Evolutionary conservation across 2,888 invertebrate species (phyloP), one percentile per base, ranked within the genome.

Genomic region (Tribolium freemani): DNA sequence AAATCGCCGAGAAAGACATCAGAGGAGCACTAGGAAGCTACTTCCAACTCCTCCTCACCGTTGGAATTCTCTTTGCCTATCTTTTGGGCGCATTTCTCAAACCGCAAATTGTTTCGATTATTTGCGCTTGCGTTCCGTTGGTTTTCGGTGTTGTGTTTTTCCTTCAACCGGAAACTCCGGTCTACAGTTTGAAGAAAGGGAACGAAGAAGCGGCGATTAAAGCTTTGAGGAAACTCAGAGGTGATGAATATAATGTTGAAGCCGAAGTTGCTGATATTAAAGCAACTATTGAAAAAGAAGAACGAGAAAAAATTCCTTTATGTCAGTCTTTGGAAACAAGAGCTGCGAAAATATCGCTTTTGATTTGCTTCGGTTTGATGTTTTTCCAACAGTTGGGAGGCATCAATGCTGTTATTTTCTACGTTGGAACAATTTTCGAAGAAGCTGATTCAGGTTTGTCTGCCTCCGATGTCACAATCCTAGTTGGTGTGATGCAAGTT

Each of bases 141-240:
- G 78, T 94, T 3, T 93, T 95, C 78, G 91, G 91, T 0, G 78
- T 88, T 0, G 87, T 93, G 1, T 94, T 96, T 86, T 89, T 93
- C 80, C 93, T 94, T 79, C 94, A 96, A 91, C 97, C 97, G 0
- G 97, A 97, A 86, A 92, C 94, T 3, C 97, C 97, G 0, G 90
- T 91, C 26, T 94, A 90, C 83, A 88, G 91, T 76, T 88, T 94
- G 75, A 88, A 89, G 54, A 92, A 91, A 81, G 90, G 90, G 4
- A 88, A 89, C 46, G 87, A 90, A 16, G 89, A 90, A 0, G 91
- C 90, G 61, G 96, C 96, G 0, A 87, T 90, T 4, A 87, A 90
- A 51, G 90, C 95, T 0, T 86, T 97, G 75, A 86, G 90, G 73
- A 91, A 89, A 86, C 88, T 97, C 13, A 90, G 97, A n/a, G 96